Evolutionary conservation across 2,113 vertebrate species (phyloP), one percentile per base, ranked within the genome.

Genomic region (Leuciscus idus): DNA sequence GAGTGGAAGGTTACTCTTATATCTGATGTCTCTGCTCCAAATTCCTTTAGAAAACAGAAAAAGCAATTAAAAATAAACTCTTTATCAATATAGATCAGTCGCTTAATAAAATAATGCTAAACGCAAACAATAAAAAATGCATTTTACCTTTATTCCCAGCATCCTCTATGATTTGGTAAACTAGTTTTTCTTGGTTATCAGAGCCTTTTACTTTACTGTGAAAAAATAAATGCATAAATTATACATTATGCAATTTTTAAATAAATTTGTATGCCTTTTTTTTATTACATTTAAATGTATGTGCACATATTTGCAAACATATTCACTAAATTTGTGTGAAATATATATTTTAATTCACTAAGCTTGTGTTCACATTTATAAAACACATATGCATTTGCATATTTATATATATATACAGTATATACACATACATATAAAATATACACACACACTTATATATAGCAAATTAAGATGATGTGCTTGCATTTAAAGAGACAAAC

Each of bases 91-190:
- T 6, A 6, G 15, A 36, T 3, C 30, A 70, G 30, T 39, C 3
- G 0, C n/a, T 43, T 73, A 23, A 73, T 21, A 11, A 72, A 12
- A 26, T 17, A 59, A 59, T 3, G n/a, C 13, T 21, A n/a, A n/a
- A 36, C 6, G 13, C 46, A 62, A 28, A 11, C 17, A 77, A 83
- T 9, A 28, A 46, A 57, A 59, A 75, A 2, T 26, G 2, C 48
- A n/a, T 66, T 85, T 82, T 93, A 99, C 98, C 98, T 97, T 99
- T 99, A 93, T 99, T 99, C 90, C 96, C 97, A 59, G 98, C 98
- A 33, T 99, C 98, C 90, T 99, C 98, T 88, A 99, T 99, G 91
- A 99, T 95, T 92, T 99, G 98, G 91, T 99, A 99, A 4, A 99
- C 98, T 84, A 99, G 94, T 80, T 99, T 99, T 95, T 99, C 98